Conservation (phyloP, 2,797 vertebrate genomes). For the Acanthiza pusilla region DNA sequence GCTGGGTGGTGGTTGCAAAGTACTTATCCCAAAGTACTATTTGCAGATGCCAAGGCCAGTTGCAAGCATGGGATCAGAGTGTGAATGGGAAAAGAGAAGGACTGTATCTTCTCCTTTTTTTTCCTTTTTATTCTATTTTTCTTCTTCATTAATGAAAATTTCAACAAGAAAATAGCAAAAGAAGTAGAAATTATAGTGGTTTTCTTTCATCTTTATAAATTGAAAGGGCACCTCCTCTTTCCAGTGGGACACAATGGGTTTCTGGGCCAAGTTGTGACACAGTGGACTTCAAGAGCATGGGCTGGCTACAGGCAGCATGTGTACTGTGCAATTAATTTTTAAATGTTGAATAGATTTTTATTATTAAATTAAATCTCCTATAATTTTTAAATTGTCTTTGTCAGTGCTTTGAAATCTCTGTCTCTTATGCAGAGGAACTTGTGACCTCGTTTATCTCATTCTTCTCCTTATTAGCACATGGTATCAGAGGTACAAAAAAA, state of each 20-base stretch:
- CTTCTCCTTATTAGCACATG: neutral
- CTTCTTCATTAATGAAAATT: neutral
- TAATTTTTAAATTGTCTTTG: slow-evolving; percentile 26
- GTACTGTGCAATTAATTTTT: neutral
- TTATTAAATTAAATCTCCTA: slow-evolving; percentile 27
- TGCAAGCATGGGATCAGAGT: neutral
- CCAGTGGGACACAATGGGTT: neutral
- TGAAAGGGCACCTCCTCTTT: neutral
- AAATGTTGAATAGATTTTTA: neutral
- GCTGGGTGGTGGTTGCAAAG: neutral
- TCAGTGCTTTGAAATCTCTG: slow-evolving; percentile 33
- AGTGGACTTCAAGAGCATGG: neutral
- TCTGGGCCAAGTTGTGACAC: neutral
- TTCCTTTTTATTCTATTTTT: neutral
- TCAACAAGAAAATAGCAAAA: neutral
- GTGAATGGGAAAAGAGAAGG: neutral
- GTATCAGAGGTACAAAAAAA: neutral
- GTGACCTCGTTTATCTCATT: slow-evolving; percentile 31
- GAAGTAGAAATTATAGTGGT: neutral
- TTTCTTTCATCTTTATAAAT: neutral
- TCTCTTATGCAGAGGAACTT: neutral
- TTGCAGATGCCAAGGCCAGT: neutral
- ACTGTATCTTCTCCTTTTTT: neutral
- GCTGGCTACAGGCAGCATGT: neutral
- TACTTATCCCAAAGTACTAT: neutral